phyloP scores from a whole-genome alignment of 2,888 invertebrate genomes.

The Diadegma fenestrale region DNA sequence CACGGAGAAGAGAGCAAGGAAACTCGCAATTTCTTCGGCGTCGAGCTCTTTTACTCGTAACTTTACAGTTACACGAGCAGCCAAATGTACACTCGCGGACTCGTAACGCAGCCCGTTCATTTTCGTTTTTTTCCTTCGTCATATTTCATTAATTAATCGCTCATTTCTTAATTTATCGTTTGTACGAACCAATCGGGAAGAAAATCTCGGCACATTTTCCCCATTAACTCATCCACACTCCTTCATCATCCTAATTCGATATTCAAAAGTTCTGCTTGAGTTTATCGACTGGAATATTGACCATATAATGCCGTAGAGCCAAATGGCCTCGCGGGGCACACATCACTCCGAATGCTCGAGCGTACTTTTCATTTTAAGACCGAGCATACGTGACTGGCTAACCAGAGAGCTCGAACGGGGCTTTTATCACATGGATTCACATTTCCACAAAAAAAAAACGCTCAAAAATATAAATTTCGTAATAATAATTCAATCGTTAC shows the following conservation, averaged over 20 bases:
- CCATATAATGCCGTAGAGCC: neutral
- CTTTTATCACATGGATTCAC: slow-evolving; percentile 67
- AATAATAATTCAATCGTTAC: neutral
- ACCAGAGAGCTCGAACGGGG: slow-evolving; percentile 73
- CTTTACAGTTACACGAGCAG: slow-evolving; percentile 56
- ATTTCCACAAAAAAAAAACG: neutral
- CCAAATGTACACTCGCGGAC: slow-evolving; percentile 13
- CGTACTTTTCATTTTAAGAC: slow-evolving; percentile 74
- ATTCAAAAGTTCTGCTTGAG: neutral
- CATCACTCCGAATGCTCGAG: slow-evolving; percentile 65
- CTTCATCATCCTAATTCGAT: neutral
- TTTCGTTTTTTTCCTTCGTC: neutral
- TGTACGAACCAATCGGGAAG: neutral
- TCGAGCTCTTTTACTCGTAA: slow-evolving; percentile 34
- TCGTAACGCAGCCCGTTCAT: neutral
- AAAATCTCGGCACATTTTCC: neutral
- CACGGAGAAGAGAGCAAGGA: neutral
- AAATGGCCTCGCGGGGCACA: slow-evolving; percentile 12
- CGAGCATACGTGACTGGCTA: slow-evolving; percentile 74
- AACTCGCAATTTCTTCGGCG: slow-evolving; percentile 57
- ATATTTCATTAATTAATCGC: neutral
- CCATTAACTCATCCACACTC: neutral
- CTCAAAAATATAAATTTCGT: neutral
- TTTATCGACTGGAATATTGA: neutral
- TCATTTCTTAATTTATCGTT: neutral